Conservation (phyloP, 2,113 vertebrate species). For the Xyliphius kryptos region DNA sequence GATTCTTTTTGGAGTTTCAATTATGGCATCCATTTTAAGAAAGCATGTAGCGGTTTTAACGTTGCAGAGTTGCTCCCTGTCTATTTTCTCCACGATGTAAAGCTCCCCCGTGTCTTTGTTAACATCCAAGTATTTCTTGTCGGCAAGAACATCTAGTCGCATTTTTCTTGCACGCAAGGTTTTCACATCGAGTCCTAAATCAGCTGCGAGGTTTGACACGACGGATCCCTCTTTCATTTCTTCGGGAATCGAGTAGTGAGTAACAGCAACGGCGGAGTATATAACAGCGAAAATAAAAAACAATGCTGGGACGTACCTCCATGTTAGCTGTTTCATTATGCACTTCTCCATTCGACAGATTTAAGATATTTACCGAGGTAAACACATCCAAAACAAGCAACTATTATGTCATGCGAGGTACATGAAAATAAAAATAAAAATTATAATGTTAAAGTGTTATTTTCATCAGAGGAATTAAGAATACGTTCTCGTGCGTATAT, state of each 20-base stretch:
- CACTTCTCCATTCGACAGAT: too few relatives aligned
- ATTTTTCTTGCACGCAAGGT: constrained; percentile 41
- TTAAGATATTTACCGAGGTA: too few relatives aligned
- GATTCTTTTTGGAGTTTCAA: constrained; percentile 43
- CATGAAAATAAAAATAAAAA: too few relatives aligned
- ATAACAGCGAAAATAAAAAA: background rate
- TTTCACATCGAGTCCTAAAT: constrained; percentile 56
- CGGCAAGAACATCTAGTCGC: constrained; percentile 39
- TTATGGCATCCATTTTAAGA: constrained; percentile 31
- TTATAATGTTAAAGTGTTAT: too few relatives aligned
- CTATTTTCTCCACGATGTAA: constrained; percentile 53
- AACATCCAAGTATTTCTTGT: constrained; percentile 65
- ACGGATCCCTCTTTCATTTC: constrained; percentile 34
- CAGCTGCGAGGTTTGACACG: constrained; percentile 53
- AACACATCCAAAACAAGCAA: too few relatives aligned
- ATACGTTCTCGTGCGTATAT: too few relatives aligned
- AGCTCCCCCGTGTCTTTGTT: constrained; percentile 71
- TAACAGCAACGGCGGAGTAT: background rate
- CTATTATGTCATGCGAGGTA: too few relatives aligned
- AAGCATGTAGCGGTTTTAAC: constrained; percentile 37
- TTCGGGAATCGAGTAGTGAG: constrained; percentile 32
- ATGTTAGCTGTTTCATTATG: too few relatives aligned
- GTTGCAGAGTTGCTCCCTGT: constrained; percentile 52
- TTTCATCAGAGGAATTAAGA: too few relatives aligned
- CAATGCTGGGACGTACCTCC: background rate